Base-by-base conservation (phyloP, 2,888 invertebrate genomes). In the Punctoribates punctum region DNA sequence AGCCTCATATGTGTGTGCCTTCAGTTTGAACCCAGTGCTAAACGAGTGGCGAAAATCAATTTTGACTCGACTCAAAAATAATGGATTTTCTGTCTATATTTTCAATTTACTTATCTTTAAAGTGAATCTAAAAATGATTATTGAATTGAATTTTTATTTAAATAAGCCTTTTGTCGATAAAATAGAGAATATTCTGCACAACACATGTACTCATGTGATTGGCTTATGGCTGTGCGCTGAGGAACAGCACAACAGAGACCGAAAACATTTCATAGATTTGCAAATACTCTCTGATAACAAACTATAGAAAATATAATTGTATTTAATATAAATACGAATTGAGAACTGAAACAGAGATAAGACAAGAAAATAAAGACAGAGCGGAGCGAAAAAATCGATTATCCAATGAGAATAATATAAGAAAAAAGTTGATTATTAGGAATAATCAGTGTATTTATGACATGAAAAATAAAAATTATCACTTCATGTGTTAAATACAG, bases 91-190 rank as follows among this genome's bases (percentile, higher is more conserved):
- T 42, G 42, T 60, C 57, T 27, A 60, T 60, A 17, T 60, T 27
- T 60, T 1, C 3, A 25, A 25, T 51, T 25, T 27, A 9, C 42
- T 60, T 60, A 60, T 60, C 60, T 60, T 60, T 60, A 4, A 1
- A 29, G 25, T 27, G 25, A 60, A 60, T 60, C 60, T 15, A 27
- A 60, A 60, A 60, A 60, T 27, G 29, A 60, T 20, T 29, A 29
- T 60, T 60, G 27, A 60, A 60, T 60, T 27, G 60, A 60, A 27
- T 23, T 60, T 60, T 60, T 60, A 60, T 60, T 60, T 27, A 60
- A 60, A 60, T 60, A 27, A 25, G 60, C 13, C 13, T 60, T 60
- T 60, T 51, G n/a, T 51, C 51, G 42, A 42, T 42, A 27, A 27
- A 27, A 60, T 17, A 23, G 23, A 27, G 60, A 60, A 60, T 60